These are phyloP conservation scores for Cryptophagus acutangulus DNA, from an alignment of 2,888 invertebrate species.

Conservation along the genomic window DNA sequence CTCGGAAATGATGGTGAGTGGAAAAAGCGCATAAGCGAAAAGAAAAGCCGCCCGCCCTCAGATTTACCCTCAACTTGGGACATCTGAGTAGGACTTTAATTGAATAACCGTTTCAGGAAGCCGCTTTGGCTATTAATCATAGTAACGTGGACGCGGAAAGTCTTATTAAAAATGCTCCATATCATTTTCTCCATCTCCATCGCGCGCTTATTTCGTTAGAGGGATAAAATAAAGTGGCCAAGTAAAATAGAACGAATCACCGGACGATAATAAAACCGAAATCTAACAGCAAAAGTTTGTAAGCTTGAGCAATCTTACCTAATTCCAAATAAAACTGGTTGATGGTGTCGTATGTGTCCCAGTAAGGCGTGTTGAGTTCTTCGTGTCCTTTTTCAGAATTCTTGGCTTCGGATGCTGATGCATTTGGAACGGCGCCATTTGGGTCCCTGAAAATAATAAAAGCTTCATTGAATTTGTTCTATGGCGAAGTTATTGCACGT, in stretches of 20 bases:
- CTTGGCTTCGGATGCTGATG: constrained; percentile 37
- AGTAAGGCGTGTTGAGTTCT: constrained; percentile 61
- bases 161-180: constrained; percentile 8
- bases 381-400: constrained; percentile 28
- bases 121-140: constrained; percentile 5
- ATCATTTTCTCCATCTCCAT: not conserved
- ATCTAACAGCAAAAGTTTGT: constrained; percentile 4
- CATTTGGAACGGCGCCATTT: constrained; percentile 52
- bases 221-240: not conserved
- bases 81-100: no score
- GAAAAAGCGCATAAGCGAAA: no score
- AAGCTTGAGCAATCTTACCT: constrained; percentile 49
- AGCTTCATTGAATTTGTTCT: constrained; percentile 8
- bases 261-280: constrained; percentile 4
- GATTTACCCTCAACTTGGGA: no score
- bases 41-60: no score
- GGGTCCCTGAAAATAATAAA: constrained; percentile 58
- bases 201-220: not conserved
- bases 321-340: constrained; percentile 84
- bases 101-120: constrained; percentile 23
- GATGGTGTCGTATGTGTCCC: constrained; percentile 87
- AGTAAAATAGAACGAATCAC: not conserved
- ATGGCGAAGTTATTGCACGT: not conserved
- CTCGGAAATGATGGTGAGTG: no score
- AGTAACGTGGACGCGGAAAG: constrained; percentile 3